Conservation (phyloP, 2,888 invertebrate species). For the Ophonus ardosiacus region DNA sequence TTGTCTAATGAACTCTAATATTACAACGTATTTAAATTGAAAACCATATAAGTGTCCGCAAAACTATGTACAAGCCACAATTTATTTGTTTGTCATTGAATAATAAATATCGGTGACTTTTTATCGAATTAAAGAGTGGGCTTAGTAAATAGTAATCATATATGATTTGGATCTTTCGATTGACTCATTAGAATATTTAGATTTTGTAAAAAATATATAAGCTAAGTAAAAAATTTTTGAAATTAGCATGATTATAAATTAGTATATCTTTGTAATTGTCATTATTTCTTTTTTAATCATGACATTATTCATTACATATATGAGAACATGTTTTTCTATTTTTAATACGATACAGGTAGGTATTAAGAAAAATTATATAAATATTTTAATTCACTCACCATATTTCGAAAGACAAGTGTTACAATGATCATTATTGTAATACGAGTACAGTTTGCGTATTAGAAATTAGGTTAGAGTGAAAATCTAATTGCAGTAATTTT, state of each 20-base stretch:
- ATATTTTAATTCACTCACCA: neutral
- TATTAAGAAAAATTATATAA: constrained; percentile 4
- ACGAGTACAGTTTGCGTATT: too few relatives aligned
- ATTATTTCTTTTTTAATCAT: constrained; percentile 8
- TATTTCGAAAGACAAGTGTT: too few relatives aligned
- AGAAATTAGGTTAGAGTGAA: too few relatives aligned
- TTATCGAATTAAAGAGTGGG: constrained; percentile 16
- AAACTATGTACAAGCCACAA: constrained; percentile 17
- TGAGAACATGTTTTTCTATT: neutral
- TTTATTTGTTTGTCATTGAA: constrained; percentile 48
- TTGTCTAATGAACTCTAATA: constrained; percentile 6
- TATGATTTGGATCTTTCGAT: constrained; percentile 30
- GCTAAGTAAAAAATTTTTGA: constrained; percentile 16
- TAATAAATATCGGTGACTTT: constrained; percentile 44
- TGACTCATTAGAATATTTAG: constrained; percentile 39
- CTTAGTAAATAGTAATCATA: constrained; percentile 16
- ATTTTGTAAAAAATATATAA: constrained; percentile 2
- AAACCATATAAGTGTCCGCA: constrained; percentile 19
- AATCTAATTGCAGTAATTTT: too few relatives aligned
- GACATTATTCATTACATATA: constrained; percentile 3
- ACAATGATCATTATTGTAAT: too few relatives aligned
- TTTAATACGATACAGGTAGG: neutral
- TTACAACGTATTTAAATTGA: constrained; percentile 16
- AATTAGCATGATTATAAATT: constrained; percentile 19
- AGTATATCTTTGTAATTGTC: neutral